Evolutionary conservation across 2,113 vertebrate species (phyloP), one percentile per base, ranked within the genome.

Genomic region (Crocuta crocuta): DNA sequence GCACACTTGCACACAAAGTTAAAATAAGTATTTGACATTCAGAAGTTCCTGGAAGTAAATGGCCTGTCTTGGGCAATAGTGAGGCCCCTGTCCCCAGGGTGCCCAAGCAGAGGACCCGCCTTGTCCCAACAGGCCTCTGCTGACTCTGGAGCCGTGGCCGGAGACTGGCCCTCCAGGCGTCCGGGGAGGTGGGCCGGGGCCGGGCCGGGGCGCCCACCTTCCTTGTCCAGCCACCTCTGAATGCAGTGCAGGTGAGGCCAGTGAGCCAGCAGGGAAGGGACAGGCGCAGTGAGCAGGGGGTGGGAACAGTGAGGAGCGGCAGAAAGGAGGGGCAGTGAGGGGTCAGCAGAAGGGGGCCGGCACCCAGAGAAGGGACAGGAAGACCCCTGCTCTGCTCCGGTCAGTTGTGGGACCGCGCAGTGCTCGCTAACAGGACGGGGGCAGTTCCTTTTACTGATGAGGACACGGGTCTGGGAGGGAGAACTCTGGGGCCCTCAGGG

Each of bases 81-180:
- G 26, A 79, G 39, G n/a, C 3, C 10, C 61, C 45, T 1, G 45
- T 91, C 35, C 39, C 55, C 0, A 0, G 0, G 7, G 65, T 11
- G 71, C 68, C 81, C 10, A 48, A n/a, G 76, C 81, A 26, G 48
- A 94, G 55, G 19, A 13, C 16, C 10, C 15, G 9, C 55, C 19
- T 2, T 31, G 8, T 76, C 80, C 48, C 16, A 9, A 10, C 43
- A 39, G 19, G n/a, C 24, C 50, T 31, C 35, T 4, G 21, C 26
- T 7, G 45, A 28, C 26, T 68, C 19, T 3, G 43, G 55, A 10
- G 85, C 55, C 10, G 26, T 5, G 93, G 65, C 48, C 5, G 4
- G 10, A 55, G n/a, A 13, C 45, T 0, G 17, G 28, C 45, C 55
- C 68, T 76, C 24, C 45, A 26, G 19, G 45, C 16, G 3, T 71